Conservation (phyloP, 2,797 vertebrate species). For the Emydoidea blandingii region DNA sequence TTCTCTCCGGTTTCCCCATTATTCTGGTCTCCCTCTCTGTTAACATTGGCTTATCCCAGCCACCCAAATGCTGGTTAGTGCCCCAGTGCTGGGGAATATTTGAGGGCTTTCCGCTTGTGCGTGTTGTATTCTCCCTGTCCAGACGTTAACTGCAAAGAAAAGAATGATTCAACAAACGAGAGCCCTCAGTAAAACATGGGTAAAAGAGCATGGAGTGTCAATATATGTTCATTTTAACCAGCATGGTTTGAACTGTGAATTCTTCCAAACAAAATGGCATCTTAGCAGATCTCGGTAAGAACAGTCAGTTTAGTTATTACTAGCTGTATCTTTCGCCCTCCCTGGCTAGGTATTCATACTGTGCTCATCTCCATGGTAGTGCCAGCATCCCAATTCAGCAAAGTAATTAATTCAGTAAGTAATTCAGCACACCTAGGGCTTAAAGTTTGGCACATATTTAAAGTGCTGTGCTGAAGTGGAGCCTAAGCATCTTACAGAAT, state of each 20-base stretch:
- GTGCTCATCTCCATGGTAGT: neutral
- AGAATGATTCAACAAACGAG: neutral
- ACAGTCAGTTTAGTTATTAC: neutral
- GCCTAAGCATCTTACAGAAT: no score
- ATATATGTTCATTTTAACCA: neutral
- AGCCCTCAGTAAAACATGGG: neutral
- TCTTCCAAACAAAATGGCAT: accelerated
- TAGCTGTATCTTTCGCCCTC: neutral
- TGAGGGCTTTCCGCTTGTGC: neutral
- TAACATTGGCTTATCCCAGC: neutral
- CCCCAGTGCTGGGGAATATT: neutral
- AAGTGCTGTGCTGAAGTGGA: no score
- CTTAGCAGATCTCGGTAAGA: neutral
- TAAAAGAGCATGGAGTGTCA: neutral
- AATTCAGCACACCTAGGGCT: neutral
- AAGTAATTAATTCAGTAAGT: neutral
- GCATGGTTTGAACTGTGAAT: neutral
- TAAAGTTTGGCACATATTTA: no score
- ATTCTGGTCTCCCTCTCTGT: neutral
- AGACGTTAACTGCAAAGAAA: neutral
- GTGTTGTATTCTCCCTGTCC: neutral
- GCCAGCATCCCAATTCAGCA: neutral
- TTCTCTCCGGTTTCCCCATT: accelerated
- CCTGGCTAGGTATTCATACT: neutral
- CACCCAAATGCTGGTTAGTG: neutral